Percentiles rank a stretch among this genome's conserved stretches.
These are phyloP conservation scores for Planiliza haematocheilus DNA, from an alignment of 2,113 vertebrate species.

Conservation along the genomic window DNA sequence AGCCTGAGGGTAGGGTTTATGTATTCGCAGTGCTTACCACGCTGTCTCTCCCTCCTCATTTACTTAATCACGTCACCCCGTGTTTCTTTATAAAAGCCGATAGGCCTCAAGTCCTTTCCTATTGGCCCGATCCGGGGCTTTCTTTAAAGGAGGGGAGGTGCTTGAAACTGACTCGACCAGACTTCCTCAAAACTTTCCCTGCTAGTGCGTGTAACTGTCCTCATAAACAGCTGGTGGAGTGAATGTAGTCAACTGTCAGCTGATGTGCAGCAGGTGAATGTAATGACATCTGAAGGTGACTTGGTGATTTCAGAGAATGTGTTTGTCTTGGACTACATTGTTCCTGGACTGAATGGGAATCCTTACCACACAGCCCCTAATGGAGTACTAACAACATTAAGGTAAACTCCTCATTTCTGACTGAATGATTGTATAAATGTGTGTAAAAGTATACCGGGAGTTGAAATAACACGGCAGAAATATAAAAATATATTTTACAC, in stretches of 20 bases:
- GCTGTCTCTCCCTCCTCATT: slow-evolving; percentile 54
- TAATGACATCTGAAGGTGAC: slow-evolving; percentile 9
- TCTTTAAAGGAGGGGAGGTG: slow-evolving; percentile 82
- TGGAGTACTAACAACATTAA: slow-evolving; percentile 40
- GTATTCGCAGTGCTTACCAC: slow-evolving; percentile 23
- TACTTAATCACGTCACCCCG: slow-evolving; percentile 68
- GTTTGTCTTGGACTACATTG: slow-evolving; percentile 38
- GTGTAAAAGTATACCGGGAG: background rate
- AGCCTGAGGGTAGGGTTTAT: slow-evolving; percentile 60
- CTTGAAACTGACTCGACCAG: slow-evolving; percentile 83
- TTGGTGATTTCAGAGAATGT: background rate
- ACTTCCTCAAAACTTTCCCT: slow-evolving; percentile 79
- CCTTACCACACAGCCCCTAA: slow-evolving; percentile 31
- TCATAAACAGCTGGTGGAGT: slow-evolving; percentile 41
- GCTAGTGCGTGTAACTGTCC: slow-evolving; percentile 44
- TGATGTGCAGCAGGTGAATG: background rate
- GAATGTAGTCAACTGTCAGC: background rate
- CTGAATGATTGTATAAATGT: background rate
- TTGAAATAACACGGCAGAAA: background rate
- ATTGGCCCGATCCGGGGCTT: slow-evolving; percentile 61
- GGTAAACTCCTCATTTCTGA: slow-evolving; percentile 67
- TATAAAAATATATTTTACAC: background rate
- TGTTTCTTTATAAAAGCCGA: slow-evolving; percentile 76
- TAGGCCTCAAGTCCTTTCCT: slow-evolving; percentile 55
- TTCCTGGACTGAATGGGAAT: slow-evolving; percentile 31